These are phyloP conservation scores for Pavo muticus DNA, from an alignment of 2,113 vertebrate species.

Conservation along the genomic window DNA sequence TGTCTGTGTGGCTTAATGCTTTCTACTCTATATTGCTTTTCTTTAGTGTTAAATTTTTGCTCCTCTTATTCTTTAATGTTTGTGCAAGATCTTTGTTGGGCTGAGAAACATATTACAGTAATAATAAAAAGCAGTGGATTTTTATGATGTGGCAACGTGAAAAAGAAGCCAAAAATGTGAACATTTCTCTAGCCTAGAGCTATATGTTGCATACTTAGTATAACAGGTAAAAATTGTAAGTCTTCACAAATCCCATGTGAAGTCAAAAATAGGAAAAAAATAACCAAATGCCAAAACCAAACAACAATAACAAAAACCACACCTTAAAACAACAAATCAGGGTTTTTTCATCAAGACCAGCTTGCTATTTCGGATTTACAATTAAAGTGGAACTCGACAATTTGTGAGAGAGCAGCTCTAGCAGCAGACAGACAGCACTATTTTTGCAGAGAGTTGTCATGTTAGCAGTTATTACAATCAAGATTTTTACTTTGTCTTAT, in stretches of 20 bases:
- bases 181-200: background rate
- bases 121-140: conserved; percentile 18
- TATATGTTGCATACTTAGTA: background rate
- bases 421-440: background rate
- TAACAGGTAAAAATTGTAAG: conserved; percentile 15
- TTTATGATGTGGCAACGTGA: background rate
- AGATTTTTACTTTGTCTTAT: conserved; percentile 25
- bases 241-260: background rate
- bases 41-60: background rate
- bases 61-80: conserved; percentile 2
- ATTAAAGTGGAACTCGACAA: conserved; percentile 12
- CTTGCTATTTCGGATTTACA: conserved; percentile 29
- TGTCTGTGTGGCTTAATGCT: background rate
- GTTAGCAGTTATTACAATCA: conserved; percentile 16
- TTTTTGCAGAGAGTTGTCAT: conserved; percentile 22
- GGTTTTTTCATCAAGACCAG: conserved; percentile 12
- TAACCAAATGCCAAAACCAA: background rate
- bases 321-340: background rate
- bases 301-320: background rate
- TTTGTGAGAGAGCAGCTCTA: background rate
- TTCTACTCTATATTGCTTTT: background rate
- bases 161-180: conserved; percentile 7
- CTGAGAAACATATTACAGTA: conserved; percentile 3
- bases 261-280: background rate
- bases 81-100: background rate